Evolutionary conservation across 2,888 invertebrate species (phyloP).

Genomic region (Achlya flavicornis): DNA sequence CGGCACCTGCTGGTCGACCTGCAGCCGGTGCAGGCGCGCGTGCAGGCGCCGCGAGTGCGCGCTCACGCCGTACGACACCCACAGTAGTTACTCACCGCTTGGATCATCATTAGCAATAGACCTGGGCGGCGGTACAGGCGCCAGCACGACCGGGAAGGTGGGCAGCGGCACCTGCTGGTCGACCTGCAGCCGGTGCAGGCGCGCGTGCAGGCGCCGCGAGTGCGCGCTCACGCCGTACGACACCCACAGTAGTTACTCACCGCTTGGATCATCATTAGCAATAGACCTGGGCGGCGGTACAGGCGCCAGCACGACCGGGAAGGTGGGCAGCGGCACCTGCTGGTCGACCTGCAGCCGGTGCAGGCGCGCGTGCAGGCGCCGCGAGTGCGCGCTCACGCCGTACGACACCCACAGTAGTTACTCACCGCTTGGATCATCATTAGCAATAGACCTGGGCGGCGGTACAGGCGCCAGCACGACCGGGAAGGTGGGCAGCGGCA

Average conservation of each 20-base stretch:
- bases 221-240: slow-evolving; percentile 91
- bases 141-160: slow-evolving; percentile 96
- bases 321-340: slow-evolving; percentile 95
- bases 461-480: slow-evolving; percentile 97
- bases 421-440: slow-evolving; percentile 85
- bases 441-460: slow-evolving; percentile 96
- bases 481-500: slow-evolving; percentile 96
- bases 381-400: slow-evolving; percentile 91
- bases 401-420: slow-evolving; percentile 88
- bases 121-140: slow-evolving; percentile 97
- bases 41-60: slow-evolving; percentile 94
- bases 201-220: slow-evolving; percentile 95
- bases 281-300: slow-evolving; percentile 97
- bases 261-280: slow-evolving; percentile 88
- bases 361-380: slow-evolving; percentile 94
- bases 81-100: slow-evolving; percentile 67
- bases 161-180: slow-evolving; percentile 97
- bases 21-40: slow-evolving; percentile 90
- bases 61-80: slow-evolving; percentile 93
- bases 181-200: slow-evolving; percentile 90
- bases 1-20: slow-evolving; percentile 96
- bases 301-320: slow-evolving; percentile 97
- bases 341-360: slow-evolving; percentile 94
- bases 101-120: slow-evolving; percentile 93
- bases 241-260: slow-evolving; percentile 85